Evolutionary conservation across 1,140 invertebrate genomes (phyloP).

Genomic region (Hycleus cichorii): DNA sequence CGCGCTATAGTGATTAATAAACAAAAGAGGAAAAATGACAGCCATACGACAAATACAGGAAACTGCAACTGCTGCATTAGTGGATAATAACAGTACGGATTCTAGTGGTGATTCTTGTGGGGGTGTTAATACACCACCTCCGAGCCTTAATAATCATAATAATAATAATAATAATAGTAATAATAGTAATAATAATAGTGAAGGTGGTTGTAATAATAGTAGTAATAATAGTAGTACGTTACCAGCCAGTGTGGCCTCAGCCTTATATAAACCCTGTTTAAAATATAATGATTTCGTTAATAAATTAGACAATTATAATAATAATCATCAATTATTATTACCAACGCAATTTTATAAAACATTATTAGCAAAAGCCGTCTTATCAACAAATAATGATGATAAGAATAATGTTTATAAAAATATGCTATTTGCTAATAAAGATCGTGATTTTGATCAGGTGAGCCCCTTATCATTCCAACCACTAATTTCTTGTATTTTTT

Average conservation of each 20-base stretch:
- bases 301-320: constrained; percentile 40
- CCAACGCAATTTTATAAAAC: constrained; percentile 71
- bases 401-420: constrained; percentile 40
- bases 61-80: constrained; percentile 18
- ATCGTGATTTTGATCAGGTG: constrained; percentile 40
- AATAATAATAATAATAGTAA: not conserved
- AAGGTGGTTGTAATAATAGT: constrained; percentile 26
- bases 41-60: constrained; percentile 32
- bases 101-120: constrained; percentile 25
- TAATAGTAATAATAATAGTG: constrained; percentile 11
- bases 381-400: constrained; percentile 37
- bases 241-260: constrained; percentile 13
- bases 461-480: not conserved
- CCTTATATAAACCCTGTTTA: constrained; percentile 31
- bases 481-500: not conserved
- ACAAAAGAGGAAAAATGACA: constrained; percentile 24
- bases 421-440: constrained; percentile 37
- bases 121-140: too few relatives aligned
- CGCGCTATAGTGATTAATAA: too few relatives aligned
- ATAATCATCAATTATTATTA: constrained; percentile 50
- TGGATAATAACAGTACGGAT: constrained; percentile 28
- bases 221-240: constrained; percentile 25
- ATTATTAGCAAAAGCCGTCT: constrained; percentile 59
- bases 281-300: constrained; percentile 40
- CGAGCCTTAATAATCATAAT: too few relatives aligned